phyloP scores from a whole-genome alignment of 2,113 vertebrate genomes.

The Puma concolor region DNA sequence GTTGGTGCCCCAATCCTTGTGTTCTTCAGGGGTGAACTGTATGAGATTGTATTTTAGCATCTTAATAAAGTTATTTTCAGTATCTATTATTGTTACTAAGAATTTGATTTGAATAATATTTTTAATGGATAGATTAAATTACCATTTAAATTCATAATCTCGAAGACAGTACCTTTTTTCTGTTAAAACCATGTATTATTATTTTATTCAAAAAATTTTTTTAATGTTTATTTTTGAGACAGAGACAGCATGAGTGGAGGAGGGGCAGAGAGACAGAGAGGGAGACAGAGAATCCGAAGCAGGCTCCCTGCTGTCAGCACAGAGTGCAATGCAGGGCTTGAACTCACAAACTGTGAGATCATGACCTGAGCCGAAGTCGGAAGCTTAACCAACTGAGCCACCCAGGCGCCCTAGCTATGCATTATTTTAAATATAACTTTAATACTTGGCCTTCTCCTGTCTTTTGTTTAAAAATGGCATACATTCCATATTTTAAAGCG shows the following conservation, averaged over 20 bases:
- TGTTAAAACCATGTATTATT: background rate
- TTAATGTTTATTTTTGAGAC: too few species aligned
- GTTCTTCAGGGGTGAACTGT: background rate
- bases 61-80: background rate
- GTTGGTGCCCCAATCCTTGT: background rate
- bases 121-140: constrained; percentile 3
- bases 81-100: background rate
- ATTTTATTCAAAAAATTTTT: background rate
- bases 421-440: constrained; percentile 20
- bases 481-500: background rate
- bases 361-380: too few species aligned
- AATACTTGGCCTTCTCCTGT: background rate
- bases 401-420: too few species aligned
- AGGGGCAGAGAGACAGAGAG: too few species aligned
- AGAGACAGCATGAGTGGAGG: too few species aligned
- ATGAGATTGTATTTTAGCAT: background rate
- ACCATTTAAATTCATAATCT: constrained; percentile 24
- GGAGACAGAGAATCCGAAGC: too few species aligned
- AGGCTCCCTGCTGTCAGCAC: too few species aligned
- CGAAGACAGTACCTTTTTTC: background rate
- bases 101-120: background rate
- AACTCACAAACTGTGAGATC: too few species aligned
- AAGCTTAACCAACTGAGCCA: too few species aligned
- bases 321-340: too few species aligned
- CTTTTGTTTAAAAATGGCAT: constrained; percentile 10